Base-by-base conservation (phyloP, 1,140 invertebrate species). In the Hermetia illucens region DNA sequence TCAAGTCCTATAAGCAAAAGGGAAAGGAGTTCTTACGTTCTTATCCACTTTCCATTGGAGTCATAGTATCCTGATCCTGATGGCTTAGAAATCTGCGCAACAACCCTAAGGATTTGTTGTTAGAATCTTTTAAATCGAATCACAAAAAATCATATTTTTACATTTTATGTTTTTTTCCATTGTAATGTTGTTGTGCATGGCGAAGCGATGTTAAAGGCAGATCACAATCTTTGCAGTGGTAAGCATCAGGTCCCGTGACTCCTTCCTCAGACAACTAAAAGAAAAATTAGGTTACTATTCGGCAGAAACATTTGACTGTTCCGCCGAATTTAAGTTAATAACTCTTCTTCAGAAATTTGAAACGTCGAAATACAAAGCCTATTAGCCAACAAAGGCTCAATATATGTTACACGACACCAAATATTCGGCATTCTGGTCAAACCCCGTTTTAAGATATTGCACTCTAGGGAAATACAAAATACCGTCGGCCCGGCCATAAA, bases 161-260 rank as follows among this genome's bases (percentile, higher is more conserved):
- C 50, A 55, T 46, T 45, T 55, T 51, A 48, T 67, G 65, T 46
- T 57, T 64, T 37, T 53, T 62, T 0, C 65, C 64, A 36, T 54
- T 45, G 35, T 62, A 66, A 45, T 67, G 65, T 35, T 65, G 64
- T 30, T 63, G 56, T 5, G 64, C 64, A 41, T 67, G 64, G 3
- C 55, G 43, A 36, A 50, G 41, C 5, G 64, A 64, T 12, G 62
- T 65, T 10, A 67, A 45, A 2, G 54, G 42, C 29, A 67, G 37
- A 43, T 67, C 61, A 46, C 65, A 67, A 0, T 57, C 36, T 4
- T 62, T 52, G 37, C 65, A 67, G 39, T 65, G 52, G 36, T 52
- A 54, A 21, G 51, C 51, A 22, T 49, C 46, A 6, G 55, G 50
- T 5, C 55, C 55, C n/a, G n/a, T n/a, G n/a, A n/a, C n/a, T n/a